A percentile compares a stretch with the other conserved stretches of the same genome.
These are phyloP conservation scores for Periplaneta americana DNA, from an alignment of 1,140 invertebrate genomes.

Conservation along the genomic window DNA sequence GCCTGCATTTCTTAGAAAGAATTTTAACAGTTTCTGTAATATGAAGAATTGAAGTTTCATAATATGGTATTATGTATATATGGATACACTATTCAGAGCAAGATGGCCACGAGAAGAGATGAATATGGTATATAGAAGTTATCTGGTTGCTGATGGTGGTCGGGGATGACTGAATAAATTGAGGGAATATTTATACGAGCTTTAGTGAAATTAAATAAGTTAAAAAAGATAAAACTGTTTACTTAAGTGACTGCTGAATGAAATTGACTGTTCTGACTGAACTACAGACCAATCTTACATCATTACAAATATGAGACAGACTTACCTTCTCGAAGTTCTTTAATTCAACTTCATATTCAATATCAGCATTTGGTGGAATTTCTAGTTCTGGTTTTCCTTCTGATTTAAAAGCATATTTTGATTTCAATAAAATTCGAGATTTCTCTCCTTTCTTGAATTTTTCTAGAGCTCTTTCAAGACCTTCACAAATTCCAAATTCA, in stretches of 20 bases:
- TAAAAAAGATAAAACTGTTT: conserved; percentile 14
- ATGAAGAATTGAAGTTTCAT: too few species aligned
- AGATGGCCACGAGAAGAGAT: too few species aligned
- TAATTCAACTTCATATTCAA: conserved; percentile 79
- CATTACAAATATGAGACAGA: neutral
- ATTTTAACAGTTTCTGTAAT: too few species aligned
- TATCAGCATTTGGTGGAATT: conserved; percentile 71
- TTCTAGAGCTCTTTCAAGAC: conserved; percentile 78
- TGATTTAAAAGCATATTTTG: conserved; percentile 77
- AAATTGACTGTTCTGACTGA: neutral
- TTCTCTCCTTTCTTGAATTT: conserved; percentile 81
- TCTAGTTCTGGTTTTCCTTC: conserved; percentile 62
- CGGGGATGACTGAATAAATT: too few species aligned
- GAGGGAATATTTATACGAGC: too few species aligned
- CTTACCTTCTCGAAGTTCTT: conserved; percentile 78
- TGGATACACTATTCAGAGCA: too few species aligned
- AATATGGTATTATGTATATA: too few species aligned
- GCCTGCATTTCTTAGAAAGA: too few species aligned
- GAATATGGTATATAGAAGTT: too few species aligned
- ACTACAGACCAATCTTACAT: too few species aligned
- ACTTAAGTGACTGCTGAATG: too few species aligned
- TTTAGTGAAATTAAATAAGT: neutral
- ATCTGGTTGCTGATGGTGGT: too few species aligned
- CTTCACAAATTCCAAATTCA: conserved; percentile 67
- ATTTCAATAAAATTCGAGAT: conserved; percentile 66